A percentile compares a stretch with the other conserved stretches of the same genome.
phyloP scores from a whole-genome alignment of 2,888 invertebrate species.

The Sarcophaga variegata region DNA sequence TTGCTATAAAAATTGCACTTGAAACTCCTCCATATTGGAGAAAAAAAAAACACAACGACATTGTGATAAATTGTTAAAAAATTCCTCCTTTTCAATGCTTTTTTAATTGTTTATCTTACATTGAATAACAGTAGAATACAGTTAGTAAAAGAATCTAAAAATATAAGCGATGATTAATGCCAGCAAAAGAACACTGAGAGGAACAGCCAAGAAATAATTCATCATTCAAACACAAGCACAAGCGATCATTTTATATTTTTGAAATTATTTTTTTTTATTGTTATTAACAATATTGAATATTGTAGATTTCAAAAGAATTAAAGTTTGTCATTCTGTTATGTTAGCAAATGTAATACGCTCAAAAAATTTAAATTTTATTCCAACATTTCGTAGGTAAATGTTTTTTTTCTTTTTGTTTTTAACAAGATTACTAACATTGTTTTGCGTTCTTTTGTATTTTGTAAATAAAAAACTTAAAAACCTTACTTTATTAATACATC shows the following conservation, averaged over 20 bases:
- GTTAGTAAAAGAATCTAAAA: conserved; percentile 47
- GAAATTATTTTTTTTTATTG: conserved; percentile 1
- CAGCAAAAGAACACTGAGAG: background rate
- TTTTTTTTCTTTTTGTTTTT: too few species aligned
- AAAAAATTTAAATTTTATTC: background rate
- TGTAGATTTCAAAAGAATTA: conserved; percentile 46
- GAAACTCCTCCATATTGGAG: background rate
- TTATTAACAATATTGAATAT: background rate
- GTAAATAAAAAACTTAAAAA: background rate
- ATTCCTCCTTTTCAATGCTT: conserved; percentile 56
- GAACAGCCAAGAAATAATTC: background rate
- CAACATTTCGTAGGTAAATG: too few species aligned
- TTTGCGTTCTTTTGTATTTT: too few species aligned
- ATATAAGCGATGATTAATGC: conserved; percentile 64
- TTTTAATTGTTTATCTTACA: conserved; percentile 27
- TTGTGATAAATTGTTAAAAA: conserved; percentile 30
- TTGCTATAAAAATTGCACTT: conserved; percentile 3
- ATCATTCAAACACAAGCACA: conserved; percentile 31
- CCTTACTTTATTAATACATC: conserved; percentile 26
- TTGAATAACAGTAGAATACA: conserved; percentile 22
- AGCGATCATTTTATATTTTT: background rate
- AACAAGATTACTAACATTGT: too few species aligned
- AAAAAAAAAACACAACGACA: background rate
- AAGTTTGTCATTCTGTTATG: conserved; percentile 47
- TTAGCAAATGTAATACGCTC: conserved; percentile 11